Base-by-base conservation (phyloP, 2,888 invertebrate genomes). In the Boloria selene region DNA sequence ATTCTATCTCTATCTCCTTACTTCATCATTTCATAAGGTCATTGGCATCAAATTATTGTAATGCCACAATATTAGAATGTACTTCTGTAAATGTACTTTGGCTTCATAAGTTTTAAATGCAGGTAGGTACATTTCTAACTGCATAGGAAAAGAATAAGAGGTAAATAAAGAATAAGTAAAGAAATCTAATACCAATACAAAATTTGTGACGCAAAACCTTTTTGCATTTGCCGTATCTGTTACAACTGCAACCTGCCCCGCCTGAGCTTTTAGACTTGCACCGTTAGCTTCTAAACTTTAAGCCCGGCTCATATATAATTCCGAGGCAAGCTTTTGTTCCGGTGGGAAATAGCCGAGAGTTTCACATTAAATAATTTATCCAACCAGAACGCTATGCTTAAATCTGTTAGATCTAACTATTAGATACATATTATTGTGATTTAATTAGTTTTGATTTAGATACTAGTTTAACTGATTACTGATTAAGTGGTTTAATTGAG, bases 231-330 rank as follows among this genome's bases (percentile, higher is more conserved):
- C 69, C 81, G n/a, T 70, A 45, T 87, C 86, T 87, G 79, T 54
- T 38, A 55, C 31, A 61, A 74, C 75, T 68, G 42, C 73, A 70
- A 63, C 64, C 66, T 74, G 14, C 56, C 44, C 74, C 77, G 77
- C 82, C 90, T 83, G 89, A 91, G 90, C 91, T 90, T 91, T 90
- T 90, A 90, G 88, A 92, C 90, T 91, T 91, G 90, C 88, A 90
- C 83, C 83, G 82, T 77, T 82, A 81, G 90, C 89, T 88, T 87
- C 92, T 90, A 91, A 91, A 91, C 90, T 92, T 92, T 90, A 92
- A 92, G 90, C 91, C 87, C 80, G 74, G 78, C 88, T 91, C 90
- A 92, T 92, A 88, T 88, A 90, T 92, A 87, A 92, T 92, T 92
- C 91, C 90, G 87, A 89, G 83, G 84, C 84, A 79, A 86, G 89